Base-by-base conservation (phyloP, 1,140 invertebrate species). In the Pinna nobilis region DNA sequence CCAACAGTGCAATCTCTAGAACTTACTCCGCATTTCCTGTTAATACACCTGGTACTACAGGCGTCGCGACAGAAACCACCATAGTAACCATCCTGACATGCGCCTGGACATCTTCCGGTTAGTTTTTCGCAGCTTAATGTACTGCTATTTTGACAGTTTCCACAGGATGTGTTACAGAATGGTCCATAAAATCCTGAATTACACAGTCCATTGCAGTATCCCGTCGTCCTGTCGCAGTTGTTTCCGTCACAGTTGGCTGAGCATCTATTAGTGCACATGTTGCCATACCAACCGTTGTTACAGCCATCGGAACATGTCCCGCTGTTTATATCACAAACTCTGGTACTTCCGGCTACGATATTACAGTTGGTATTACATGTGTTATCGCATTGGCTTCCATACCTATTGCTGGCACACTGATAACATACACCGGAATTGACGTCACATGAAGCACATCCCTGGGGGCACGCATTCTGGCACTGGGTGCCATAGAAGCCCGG, bases 61-160 rank as follows among this genome's bases (percentile, higher is more conserved):
- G 35, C n/a, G 23, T 66, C 33, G 11, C 30, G 41, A 30, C 74
- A 76, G 20, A 23, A 47, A 3, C 32, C 25, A 3, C 74, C 74
- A 30, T 70, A 67, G 3, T 20, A 59, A 30, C 74, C 74, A 28
- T 57, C 33, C 2, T 51, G 18, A 64, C 74, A 76, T 20, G 61
- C 68, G 25, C 33, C 20, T 4, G 50, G 23, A 33, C 74, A 76
- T 13, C 55, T 32, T 32, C 53, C 47, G 9, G 41, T 53, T 7
- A 35, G 23, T 32, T 67, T 35, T 7, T 66, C 39, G 30, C 74
- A 76, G 11, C 33, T 50, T 20, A 18, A 11, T 20, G 60, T 53
- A 11, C 23, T 51, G 23, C 23, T 32, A 20, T 28, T 18, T 18
- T 66, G 39, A 32, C 67, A 76, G 3, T 51, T 47, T 50, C 13